Base-by-base conservation (phyloP, 1,140 invertebrate species). In the Neodiprion virginianus region DNA sequence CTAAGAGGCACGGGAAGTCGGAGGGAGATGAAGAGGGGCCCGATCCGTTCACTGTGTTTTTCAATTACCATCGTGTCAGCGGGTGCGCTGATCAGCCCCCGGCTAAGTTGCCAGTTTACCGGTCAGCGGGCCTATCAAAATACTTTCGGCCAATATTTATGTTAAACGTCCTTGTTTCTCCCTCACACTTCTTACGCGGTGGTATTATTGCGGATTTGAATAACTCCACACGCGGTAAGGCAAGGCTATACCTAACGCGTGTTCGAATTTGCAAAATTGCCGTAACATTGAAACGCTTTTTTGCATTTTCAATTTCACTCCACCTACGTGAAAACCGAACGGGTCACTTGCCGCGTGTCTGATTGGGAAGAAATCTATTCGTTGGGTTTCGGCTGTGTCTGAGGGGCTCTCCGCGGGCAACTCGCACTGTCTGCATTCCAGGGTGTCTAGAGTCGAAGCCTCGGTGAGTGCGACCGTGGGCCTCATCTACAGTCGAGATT, bases 131-230 rank as follows among this genome's bases (percentile, higher is more conserved):
- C 78, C 80, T 61, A 61, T 82, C 81, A 80, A 84, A 85, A 86
- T 85, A 84, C 83, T 86, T 83, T 83, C 79, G 80, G 77, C 80
- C 79, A 82, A 86, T 85, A 84, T 86, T 85, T 85, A 85, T 84
- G 83, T 83, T 85, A 83, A 83, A 81, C 77, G 77, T 74, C 77
- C 74, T 40, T 8, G 48, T 40, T 40, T 49, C 53, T 61, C 53
- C n/a, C 53, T 61, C 53, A 0, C 28, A 40, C 53, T 61, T 5
- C 4, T 61, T 5, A 61, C n/a, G n/a, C n/a, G n/a, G 4, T 14
- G 5, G n/a, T 61, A 61, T 61, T 61, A 61, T 40, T 40, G 11
- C 53, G 53, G 28, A 40, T 40, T 40, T 40, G 2, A 40, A 40
- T 40, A 40, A 40, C 5, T 40, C 28, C 28, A 40, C 28, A 40